These are phyloP conservation scores for Phengaris alcon DNA, from an alignment of 2,888 invertebrate species.

Conservation along the genomic window DNA sequence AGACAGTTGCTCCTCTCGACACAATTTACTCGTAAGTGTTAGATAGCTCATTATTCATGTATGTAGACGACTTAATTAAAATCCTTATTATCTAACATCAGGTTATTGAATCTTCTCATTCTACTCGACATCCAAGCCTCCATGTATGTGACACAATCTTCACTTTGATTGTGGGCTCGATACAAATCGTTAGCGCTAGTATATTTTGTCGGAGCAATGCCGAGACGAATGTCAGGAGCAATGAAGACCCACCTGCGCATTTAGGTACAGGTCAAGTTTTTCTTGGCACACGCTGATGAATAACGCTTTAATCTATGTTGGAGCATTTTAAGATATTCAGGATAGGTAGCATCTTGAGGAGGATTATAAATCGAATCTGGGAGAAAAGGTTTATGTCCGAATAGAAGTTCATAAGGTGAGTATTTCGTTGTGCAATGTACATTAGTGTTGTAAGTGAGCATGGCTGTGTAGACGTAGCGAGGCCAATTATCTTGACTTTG, in stretches of 20 bases:
- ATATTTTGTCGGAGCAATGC: neutral
- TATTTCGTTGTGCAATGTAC: too few relatives aligned
- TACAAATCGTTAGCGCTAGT: neutral
- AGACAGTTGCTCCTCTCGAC: conserved; percentile 76
- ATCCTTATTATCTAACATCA: neutral
- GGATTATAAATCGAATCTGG: too few relatives aligned
- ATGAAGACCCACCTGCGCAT: conserved; percentile 41
- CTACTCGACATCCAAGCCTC: neutral
- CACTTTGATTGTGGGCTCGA: neutral
- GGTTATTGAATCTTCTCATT: neutral
- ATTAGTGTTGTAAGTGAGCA: too few relatives aligned
- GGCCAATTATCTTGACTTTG: too few relatives aligned
- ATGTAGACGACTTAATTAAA: neutral
- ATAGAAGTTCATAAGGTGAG: too few relatives aligned
- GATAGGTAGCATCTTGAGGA: too few relatives aligned
- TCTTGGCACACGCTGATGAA: conserved; percentile 56
- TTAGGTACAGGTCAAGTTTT: conserved; percentile 58
- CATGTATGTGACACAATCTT: neutral
- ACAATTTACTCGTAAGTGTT: conserved; percentile 78
- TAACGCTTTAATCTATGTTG: conserved; percentile 49
- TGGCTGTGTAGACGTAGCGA: too few relatives aligned
- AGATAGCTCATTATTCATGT: neutral
- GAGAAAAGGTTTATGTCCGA: too few relatives aligned
- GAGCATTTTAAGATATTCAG: too few relatives aligned
- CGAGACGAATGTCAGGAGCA: conserved; percentile 27